Evolutionary conservation across 2,888 invertebrate species (phyloP), one percentile per base, ranked within the genome.

Genomic region (Drosophila peninsularis): DNA sequence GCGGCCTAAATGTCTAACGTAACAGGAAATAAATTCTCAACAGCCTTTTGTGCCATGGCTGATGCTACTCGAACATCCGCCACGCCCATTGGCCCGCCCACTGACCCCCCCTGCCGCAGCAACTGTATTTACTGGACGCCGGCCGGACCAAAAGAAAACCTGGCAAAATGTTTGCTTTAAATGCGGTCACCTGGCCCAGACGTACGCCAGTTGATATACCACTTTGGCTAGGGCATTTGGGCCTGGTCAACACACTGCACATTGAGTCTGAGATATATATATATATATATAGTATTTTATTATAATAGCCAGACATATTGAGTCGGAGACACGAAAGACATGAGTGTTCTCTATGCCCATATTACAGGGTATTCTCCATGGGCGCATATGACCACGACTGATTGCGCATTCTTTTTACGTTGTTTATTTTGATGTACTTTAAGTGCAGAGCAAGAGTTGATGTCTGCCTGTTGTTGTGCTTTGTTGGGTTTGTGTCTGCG

Each of bases 21-120:
- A 80, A 83, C 83, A 86, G 87, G 79, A 88, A 88, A 88, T 86
- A 88, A 83, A 85, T 88, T 80, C 81, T 86, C 75, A 83, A 79
- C 87, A 73, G 78, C 72, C 73, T 71, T 71, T 83, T 78, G 66
- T 83, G 67, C 58, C 47, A 6, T 32, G 50, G 32, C 56, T 44
- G 52, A 50, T 55, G 66, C 47, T 44, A 47, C 24, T 53, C 44
- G 41, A 30, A 24, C 52, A 32, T 47, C 36, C 65, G 41, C 7
- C 62, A 63, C 44, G 54, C 71, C 61, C 67, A 56, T 47, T 39
- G 27, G 5, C 5, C 34, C 36, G 36, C 50, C 52, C 37, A n/a
- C n/a, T 1, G 14, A 10, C 21, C 47, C 30, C 19, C 41, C 3
- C 11, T 11, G 39, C 39, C 13, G 13, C 37, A 27, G 49, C 37